Evolutionary conservation across 2,113 vertebrate species (phyloP).

Genomic region (Heterotis niloticus): DNA sequence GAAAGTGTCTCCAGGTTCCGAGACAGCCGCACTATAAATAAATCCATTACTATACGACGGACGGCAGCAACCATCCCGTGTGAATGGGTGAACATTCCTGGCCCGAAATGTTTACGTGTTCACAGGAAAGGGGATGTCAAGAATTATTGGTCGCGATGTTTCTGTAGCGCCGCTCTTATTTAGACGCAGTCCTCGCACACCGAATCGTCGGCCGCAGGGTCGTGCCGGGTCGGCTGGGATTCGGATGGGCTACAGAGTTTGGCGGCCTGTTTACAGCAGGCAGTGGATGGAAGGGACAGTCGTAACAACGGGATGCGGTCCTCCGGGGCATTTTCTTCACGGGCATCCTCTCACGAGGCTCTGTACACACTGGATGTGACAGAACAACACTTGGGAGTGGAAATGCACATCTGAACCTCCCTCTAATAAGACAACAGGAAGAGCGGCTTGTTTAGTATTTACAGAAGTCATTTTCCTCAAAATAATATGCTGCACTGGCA

Average conservation of each 20-base stretch:
- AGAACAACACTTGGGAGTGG: background rate
- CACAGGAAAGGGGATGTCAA: background rate
- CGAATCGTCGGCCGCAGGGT: background rate
- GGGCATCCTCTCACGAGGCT: background rate
- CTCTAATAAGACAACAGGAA: background rate
- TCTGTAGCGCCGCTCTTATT: background rate
- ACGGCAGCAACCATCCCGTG: background rate
- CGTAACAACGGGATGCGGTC: background rate
- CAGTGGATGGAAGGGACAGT: background rate
- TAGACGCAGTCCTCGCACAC: background rate
- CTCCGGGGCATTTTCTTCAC: background rate
- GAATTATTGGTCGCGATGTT: too few species aligned
- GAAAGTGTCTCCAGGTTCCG: background rate
- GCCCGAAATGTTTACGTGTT: background rate
- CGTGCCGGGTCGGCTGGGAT: background rate
- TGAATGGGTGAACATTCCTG: background rate
- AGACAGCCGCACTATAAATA: slow-evolving; percentile 8
- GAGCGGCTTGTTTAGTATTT: background rate
- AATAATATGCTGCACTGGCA: background rate
- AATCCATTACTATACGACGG: background rate
- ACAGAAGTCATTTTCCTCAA: background rate
- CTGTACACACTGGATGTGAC: background rate
- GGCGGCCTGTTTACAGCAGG: background rate
- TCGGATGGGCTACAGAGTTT: background rate
- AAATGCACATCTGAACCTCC: background rate